These are phyloP conservation scores for Drosophila navojoa DNA, from an alignment of 1,140 invertebrate species.

Conservation along the genomic window DNA sequence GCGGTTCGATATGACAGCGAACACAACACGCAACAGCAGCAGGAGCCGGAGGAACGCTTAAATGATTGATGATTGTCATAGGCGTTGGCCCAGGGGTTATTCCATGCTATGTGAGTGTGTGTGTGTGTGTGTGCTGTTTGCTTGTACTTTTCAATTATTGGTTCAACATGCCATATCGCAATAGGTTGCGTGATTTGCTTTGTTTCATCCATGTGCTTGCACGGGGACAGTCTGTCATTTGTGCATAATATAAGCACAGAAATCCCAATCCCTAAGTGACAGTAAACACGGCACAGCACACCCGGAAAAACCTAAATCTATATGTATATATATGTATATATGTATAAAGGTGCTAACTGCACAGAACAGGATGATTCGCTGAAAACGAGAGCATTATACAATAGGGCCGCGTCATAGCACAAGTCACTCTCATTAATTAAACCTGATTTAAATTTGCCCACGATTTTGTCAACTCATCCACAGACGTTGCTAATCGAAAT, in stretches of 20 bases:
- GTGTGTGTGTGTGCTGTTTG: constrained; percentile 11
- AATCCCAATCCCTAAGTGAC: constrained; percentile 58
- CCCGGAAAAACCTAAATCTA: background rate
- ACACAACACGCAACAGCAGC: constrained; percentile 38
- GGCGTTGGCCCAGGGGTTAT: background rate
- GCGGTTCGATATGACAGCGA: constrained; percentile 6
- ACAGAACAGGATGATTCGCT: constrained; percentile 59
- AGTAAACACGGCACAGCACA: constrained; percentile 45
- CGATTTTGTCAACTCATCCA: constrained; percentile 42
- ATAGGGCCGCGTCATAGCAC: constrained; percentile 37
- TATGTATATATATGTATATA: constrained; percentile 17
- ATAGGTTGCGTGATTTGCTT: constrained; percentile 67
- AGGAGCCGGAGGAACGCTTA: constrained; percentile 45
- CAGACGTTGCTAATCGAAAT: constrained; percentile 27
- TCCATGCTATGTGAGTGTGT: background rate
- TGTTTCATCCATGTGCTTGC: constrained; percentile 51
- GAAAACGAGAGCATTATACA: constrained; percentile 34
- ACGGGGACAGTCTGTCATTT: constrained; percentile 65
- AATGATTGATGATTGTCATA: constrained; percentile 75
- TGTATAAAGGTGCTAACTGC: background rate
- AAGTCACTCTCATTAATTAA: constrained; percentile 79
- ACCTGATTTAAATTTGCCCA: constrained; percentile 42
- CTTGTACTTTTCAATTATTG: constrained; percentile 65
- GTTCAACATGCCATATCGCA: constrained; percentile 48
- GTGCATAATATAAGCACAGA: constrained; percentile 24